Evolutionary conservation across 2,888 invertebrate genomes (phyloP).

Genomic region (Apamea crenata): DNA sequence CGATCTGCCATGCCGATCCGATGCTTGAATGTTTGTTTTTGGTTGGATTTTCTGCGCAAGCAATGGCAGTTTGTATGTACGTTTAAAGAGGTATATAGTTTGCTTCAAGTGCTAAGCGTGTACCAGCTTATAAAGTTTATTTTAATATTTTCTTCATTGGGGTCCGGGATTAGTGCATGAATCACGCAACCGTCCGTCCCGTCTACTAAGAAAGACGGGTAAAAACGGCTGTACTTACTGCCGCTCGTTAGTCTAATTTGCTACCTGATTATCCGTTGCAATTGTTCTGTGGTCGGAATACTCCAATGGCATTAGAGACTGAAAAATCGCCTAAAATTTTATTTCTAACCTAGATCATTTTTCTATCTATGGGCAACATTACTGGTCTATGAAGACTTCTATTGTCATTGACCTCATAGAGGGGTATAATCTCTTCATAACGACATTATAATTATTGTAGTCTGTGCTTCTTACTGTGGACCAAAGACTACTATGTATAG

Average conservation of each 20-base stretch:
- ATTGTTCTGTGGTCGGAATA: background rate
- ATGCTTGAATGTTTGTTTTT: background rate
- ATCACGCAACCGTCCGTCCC: no score
- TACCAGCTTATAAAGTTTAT: background rate
- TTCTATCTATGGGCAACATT: background rate
- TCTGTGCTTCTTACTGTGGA: no score
- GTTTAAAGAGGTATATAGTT: background rate
- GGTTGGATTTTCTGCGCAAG: background rate
- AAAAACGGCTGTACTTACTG: background rate
- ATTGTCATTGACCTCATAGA: background rate
- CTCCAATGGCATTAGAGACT: background rate
- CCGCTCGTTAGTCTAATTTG: no score
- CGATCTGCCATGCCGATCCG: background rate
- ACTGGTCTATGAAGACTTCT: background rate
- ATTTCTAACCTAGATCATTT: background rate
- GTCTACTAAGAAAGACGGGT: no score
- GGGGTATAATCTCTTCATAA: no score
- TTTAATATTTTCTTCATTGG: background rate
- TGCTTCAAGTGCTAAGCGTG: background rate
- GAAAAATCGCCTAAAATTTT: constrained; percentile 22
- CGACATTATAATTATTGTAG: no score
- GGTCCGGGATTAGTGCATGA: background rate
- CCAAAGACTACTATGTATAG: no score
- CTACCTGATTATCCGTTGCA: background rate
- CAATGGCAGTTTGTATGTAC: background rate